Percentiles rank a stretch among this genome's conserved stretches.
These are phyloP conservation scores for Cyanoderma ruficeps DNA, from an alignment of 2,113 vertebrate genomes.

Conservation along the genomic window DNA sequence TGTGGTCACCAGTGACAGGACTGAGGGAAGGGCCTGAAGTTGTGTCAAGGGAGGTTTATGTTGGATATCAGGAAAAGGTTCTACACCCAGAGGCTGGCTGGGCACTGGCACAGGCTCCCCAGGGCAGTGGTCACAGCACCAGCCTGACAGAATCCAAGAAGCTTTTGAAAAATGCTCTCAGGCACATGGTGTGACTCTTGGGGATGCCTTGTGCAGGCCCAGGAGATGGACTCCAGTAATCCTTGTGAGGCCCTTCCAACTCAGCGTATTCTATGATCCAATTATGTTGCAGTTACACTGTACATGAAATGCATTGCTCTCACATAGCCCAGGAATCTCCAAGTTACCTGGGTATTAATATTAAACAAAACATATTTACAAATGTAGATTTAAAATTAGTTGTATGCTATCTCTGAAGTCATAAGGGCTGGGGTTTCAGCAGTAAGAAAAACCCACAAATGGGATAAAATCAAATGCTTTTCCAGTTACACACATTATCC, in stretches of 20 bases:
- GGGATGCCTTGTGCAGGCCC: too few species aligned
- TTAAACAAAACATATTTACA: background rate
- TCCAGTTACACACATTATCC: background rate
- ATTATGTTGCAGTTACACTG: background rate
- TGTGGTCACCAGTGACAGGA: background rate
- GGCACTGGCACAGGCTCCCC: background rate
- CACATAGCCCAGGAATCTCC: background rate
- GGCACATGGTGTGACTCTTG: background rate
- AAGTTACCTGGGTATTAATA: background rate
- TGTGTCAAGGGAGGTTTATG: background rate
- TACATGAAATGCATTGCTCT: background rate
- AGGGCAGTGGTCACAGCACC: background rate
- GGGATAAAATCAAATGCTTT: background rate
- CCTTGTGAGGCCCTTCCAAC: background rate
- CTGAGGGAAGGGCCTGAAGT: background rate
- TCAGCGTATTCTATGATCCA: background rate
- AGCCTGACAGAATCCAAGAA: background rate
- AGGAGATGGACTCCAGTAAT: background rate
- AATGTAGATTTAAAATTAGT: background rate
- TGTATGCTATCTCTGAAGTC: background rate
- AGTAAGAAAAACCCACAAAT: background rate
- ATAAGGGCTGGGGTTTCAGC: background rate
- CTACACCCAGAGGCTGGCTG: accelerated
- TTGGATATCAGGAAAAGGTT: background rate
- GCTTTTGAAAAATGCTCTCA: accelerated